Conservation (phyloP, 2,113 vertebrate species). For the Tichodroma muraria region DNA sequence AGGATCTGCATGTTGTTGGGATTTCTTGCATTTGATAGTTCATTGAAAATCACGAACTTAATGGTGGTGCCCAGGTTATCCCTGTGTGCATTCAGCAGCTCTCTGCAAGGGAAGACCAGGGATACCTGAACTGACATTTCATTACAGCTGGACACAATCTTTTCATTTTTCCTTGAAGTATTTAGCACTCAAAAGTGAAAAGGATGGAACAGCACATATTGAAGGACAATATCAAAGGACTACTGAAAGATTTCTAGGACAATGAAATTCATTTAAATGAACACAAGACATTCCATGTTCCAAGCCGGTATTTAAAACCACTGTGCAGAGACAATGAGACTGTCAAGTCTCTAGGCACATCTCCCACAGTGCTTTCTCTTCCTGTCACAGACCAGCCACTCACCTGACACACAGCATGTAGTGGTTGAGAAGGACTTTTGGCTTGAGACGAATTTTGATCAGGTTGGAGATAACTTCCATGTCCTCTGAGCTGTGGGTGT, state of each 20-base stretch:
- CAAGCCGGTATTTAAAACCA: not conserved
- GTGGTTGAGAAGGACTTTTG: constrained; percentile 95
- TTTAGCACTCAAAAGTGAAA: not conserved
- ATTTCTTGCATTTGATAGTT: constrained; percentile 93
- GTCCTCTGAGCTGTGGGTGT: constrained; percentile 87
- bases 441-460: constrained; percentile 97
- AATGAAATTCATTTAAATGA: not conserved
- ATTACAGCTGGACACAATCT: not conserved
- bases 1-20: constrained; percentile 99
- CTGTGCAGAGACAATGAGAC: not conserved
- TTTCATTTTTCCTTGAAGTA: not conserved
- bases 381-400: not conserved
- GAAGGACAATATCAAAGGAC: not conserved
- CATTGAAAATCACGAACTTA: constrained; percentile 97
- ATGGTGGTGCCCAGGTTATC: constrained; percentile 95
- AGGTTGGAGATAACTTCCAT: constrained; percentile 96
- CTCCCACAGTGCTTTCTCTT: not conserved
- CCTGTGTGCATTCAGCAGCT: constrained; percentile 89
- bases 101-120: constrained; percentile 68
- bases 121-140: not conserved
- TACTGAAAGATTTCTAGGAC: not conserved
- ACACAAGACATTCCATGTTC: not conserved
- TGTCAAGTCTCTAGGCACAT: not conserved
- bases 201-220: not conserved
- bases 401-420: constrained; percentile 94